phyloP scores from a whole-genome alignment of 2,797 vertebrate genomes.

The Chiloscyllium punctatum region DNA sequence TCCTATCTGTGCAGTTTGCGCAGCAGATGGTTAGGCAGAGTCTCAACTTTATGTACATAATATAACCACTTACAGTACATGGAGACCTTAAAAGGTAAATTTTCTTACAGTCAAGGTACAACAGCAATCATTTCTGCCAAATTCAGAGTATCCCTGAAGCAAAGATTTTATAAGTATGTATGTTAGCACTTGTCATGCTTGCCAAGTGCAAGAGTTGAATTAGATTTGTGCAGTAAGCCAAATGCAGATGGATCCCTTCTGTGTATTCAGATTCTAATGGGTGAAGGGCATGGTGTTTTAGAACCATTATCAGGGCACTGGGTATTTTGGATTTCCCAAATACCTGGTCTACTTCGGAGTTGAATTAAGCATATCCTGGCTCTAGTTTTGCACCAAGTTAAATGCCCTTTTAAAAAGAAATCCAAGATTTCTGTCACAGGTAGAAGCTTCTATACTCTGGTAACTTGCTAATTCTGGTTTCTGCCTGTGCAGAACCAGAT shows the following conservation, averaged over 20 bases:
- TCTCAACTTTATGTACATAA: no score
- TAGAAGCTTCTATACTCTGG: not conserved
- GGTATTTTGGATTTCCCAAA: not conserved
- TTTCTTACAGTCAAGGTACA: no score
- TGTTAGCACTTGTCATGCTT: not conserved
- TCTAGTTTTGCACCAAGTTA: not conserved
- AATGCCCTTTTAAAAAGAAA: not conserved
- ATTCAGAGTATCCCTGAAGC: no score
- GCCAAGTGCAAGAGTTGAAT: not conserved
- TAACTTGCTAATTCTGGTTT: not conserved
- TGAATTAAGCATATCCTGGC: no score
- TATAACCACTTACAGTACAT: no score
- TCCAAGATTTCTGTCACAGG: no score
- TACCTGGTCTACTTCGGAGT: not conserved
- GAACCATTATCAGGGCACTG: not conserved
- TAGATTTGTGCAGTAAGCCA: not conserved
- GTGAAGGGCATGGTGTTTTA: not conserved
- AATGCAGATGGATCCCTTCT: not conserved
- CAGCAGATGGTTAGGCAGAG: no score
- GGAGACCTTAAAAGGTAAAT: no score
- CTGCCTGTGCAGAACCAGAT: not conserved
- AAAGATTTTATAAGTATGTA: not conserved
- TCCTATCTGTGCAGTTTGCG: no score
- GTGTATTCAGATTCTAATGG: no score
- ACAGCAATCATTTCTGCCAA: no score